Evolutionary conservation across 2,797 vertebrate species (phyloP), one percentile per base, ranked within the genome.

Genomic region (Neosalanx taihuensis): DNA sequence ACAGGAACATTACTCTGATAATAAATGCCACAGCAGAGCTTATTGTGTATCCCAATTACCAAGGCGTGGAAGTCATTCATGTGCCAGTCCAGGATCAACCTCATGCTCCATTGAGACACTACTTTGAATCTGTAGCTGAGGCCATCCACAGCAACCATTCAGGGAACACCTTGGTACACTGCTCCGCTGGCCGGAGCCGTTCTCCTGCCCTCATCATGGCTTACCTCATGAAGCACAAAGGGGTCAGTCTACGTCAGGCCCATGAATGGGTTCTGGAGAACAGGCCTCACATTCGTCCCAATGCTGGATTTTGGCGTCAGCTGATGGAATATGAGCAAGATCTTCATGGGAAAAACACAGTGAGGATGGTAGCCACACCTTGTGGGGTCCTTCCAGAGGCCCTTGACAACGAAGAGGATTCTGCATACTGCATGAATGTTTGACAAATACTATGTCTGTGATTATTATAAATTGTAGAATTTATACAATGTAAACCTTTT

Each of bases 271-370:
- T 92, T 35, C 76, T 88, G 61, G 76, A 79, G 49, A 75, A 33
- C 5, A 82, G 90, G 0, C 88, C 90, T 0, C 89, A 88, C 64
- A 82, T 93, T n/a, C 79, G 88, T 3, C 90, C 89, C 46, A 92
- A 92, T 1, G 86, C 87, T 0, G 92, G 92, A 0, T 93, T 93
- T 86, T 93, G 92, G 92, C 84, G 85, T 12, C 91, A 92, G 83
- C 86, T 93, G 74, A 79, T 91, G 31, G 80, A 81, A 29, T 89
- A 90, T 0, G 92, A 93, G 84, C 67, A 13, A 59, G 72, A 1
- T 0, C 81, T 92, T 31, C 84, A 73, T 3, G 60, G 83, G 30
- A 80, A 65, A 29, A 91, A 72, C 81, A 84, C 83, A 0, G 68
- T 92, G 5, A 75, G 73, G 72, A 91, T 92, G 90, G 76, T n/a